Conservation (phyloP, 1,140 invertebrate genomes). For the Pseudomyrmex gracilis region DNA sequence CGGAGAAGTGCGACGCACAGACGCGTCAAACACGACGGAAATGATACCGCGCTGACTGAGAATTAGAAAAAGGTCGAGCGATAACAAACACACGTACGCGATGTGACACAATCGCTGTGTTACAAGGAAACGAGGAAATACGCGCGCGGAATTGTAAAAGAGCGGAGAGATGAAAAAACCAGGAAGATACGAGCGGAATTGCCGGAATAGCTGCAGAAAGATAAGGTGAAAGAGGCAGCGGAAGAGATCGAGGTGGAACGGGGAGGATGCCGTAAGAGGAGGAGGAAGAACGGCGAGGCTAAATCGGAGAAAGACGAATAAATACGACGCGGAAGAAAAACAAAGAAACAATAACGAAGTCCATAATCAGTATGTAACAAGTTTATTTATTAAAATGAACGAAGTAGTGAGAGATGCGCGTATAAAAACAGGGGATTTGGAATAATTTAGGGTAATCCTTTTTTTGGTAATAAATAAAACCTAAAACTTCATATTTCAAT, state of each 20-base stretch:
- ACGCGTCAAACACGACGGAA: too few species aligned
- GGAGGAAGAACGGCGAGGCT: too few species aligned
- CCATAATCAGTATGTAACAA: not conserved
- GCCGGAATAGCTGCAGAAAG: not conserved
- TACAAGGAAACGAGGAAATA: not conserved
- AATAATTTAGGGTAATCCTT: not conserved
- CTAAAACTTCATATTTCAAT: too few species aligned
- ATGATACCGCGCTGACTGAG: too few species aligned
- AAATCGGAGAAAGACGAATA: not conserved
- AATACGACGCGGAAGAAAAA: slow-evolving; percentile 16
- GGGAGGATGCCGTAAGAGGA: not conserved
- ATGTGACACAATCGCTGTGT: not conserved
- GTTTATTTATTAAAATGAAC: slow-evolving; percentile 2
- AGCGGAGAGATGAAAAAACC: not conserved
- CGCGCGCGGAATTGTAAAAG: slow-evolving; percentile 4
- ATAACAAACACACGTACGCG: slow-evolving; percentile 11
- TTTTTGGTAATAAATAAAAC: not conserved
- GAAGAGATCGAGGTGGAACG: not conserved
- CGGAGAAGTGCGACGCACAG: too few species aligned
- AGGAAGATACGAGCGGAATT: not conserved
- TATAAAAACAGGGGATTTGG: not conserved
- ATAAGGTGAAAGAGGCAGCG: slow-evolving; percentile 12
- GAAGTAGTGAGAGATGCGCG: not conserved
- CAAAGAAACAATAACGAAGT: not conserved
- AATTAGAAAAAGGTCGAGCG: too few species aligned